phyloP scores from a whole-genome alignment of 2,797 vertebrate genomes.

The Gadopsis bispinosus region DNA sequence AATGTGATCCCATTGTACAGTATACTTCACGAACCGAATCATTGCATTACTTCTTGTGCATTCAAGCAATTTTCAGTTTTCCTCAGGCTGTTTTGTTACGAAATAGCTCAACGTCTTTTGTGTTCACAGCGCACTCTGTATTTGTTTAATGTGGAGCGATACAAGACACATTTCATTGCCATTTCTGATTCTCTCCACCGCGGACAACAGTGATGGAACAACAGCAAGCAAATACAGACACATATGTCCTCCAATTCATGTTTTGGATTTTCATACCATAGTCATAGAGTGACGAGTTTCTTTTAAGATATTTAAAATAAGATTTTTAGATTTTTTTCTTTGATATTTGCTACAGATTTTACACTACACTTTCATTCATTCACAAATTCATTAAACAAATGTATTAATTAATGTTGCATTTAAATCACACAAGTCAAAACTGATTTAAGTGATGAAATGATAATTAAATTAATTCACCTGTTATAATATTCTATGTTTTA shows the following conservation, averaged over 20 bases:
- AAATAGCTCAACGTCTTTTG: slow-evolving; percentile 30
- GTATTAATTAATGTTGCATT: background rate
- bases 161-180: background rate
- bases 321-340: background rate
- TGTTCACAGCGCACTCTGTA: slow-evolving; percentile 14
- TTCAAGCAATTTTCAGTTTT: slow-evolving; percentile 37
- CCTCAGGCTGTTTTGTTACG: slow-evolving; percentile 49
- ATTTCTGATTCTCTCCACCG: background rate
- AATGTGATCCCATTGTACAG: slow-evolving; percentile 26
- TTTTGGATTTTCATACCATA: background rate
- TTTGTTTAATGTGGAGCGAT: slow-evolving; percentile 34
- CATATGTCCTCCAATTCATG: background rate
- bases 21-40: slow-evolving; percentile 20
- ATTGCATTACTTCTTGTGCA: slow-evolving; percentile 22
- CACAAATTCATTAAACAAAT: background rate
- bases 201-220: background rate
- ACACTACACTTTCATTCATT: background rate
- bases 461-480: background rate
- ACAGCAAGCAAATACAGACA: background rate
- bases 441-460: background rate
- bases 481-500: background rate
- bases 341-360: background rate
- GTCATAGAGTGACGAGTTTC: background rate
- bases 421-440: background rate
- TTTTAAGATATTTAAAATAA: background rate